A percentile compares a stretch with the other conserved stretches of the same genome.
phyloP scores from a whole-genome alignment of 2,888 invertebrate species.

The Pimpla rufipes region DNA sequence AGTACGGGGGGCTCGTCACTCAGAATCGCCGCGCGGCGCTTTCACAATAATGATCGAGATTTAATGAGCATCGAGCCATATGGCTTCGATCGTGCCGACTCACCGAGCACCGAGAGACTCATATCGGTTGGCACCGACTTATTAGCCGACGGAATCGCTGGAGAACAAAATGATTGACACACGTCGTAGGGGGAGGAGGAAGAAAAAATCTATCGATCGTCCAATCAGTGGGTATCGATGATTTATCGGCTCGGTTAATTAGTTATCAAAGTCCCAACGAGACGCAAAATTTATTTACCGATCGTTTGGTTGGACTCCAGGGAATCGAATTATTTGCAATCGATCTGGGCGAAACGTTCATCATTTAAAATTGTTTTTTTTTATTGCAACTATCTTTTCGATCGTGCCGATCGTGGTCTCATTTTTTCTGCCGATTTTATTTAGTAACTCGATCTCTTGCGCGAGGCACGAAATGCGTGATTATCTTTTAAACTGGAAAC shows the following conservation, averaged over 20 bases:
- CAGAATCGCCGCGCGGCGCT: neutral
- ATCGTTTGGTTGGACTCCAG: neutral
- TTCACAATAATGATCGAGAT: slow-evolving; percentile 20
- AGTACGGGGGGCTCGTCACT: neutral
- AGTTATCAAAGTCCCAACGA: too few species aligned
- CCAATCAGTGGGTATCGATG: too few species aligned
- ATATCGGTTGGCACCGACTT: neutral
- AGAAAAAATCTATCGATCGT: neutral
- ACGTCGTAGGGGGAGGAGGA: too few species aligned
- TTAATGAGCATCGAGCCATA: slow-evolving; percentile 18
- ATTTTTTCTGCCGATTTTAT: too few species aligned
- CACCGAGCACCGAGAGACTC: neutral
- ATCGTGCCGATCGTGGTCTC: too few species aligned
- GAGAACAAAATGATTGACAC: neutral
- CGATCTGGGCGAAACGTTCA: neutral
- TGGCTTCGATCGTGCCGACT: neutral
- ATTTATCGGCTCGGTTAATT: too few species aligned
- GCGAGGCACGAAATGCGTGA: too few species aligned
- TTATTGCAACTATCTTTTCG: too few species aligned
- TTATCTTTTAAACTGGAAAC: slow-evolving; percentile 10
- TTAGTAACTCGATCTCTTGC: too few species aligned
- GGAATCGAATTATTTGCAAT: neutral
- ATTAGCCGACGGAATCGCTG: neutral
- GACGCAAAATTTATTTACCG: too few species aligned
- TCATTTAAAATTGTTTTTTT: too few species aligned